Base-by-base conservation (phyloP, 2,797 vertebrate genomes). In the Perodicticus potto region DNA sequence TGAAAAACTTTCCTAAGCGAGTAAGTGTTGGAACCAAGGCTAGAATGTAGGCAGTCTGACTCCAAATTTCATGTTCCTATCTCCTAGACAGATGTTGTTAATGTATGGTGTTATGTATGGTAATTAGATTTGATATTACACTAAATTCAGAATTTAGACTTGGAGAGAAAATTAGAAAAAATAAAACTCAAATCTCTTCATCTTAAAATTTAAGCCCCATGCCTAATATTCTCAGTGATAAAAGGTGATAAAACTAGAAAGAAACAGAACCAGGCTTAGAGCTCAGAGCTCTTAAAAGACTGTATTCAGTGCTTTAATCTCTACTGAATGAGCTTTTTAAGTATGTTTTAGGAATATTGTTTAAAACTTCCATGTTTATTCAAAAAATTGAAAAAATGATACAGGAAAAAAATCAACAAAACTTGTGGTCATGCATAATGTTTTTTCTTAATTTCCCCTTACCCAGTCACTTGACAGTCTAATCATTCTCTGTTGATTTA, bases 101-200 rank as follows among this genome's bases (percentile, higher is more conserved):
- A n/a, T n/a, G n/a, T n/a, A n/a, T n/a, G n/a, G n/a, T n/a, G n/a
- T 67, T 53, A 53, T 22, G 8, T 32, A 32, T 63, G 55, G 25
- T 25, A 88, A 7, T 78, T 65, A 82, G 32, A 78, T 77, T 61
- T 86, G 57, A 76, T 76, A 87, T 77, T 65, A 70, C 37, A 23
- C 76, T 80, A 92, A 96, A 93, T 12, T 87, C 3, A 55, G 22
- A 86, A 82, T 59, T 91, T 76, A 95, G 49, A 92, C 10, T 29
- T 91, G 65, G 13, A 72, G 84, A 34, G 29, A 77, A 67, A 94
- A 61, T 1, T 73, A 53, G 12, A 70, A 23, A 87, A 94, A 85
- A 76, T 92, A 55, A 78, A 94, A 87, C 80, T 82, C 8, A 67
- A 89, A 70, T 86, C 59, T 84, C n/a, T 5, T 89, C 23, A 95